Base-by-base conservation (phyloP, 2,113 vertebrate species). In the Heliornis fulica region DNA sequence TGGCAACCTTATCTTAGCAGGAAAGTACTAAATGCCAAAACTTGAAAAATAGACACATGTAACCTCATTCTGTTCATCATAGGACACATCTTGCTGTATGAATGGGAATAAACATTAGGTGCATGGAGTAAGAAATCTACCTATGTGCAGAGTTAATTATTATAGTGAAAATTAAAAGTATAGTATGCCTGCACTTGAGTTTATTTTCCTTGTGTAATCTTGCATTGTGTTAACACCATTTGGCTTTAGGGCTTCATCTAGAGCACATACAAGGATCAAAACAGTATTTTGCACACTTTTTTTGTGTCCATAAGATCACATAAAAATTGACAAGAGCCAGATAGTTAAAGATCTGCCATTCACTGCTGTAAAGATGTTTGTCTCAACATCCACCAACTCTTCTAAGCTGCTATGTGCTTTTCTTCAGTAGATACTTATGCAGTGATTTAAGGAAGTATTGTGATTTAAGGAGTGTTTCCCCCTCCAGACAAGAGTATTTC, bases 211-310 rank as follows among this genome's bases (percentile, higher is more conserved):
- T 41, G 10, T 2, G 0, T 59, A 51, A 14, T 16, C 32, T 89
- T 70, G 29, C 15, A 50, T 3, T 51, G 3, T 31, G 7, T 41
- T 90, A 31, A 6, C 11, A 60, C 4, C 13, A 4, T 14, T 40
- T 84, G 36, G 31, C 31, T 87, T 61, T 36, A 50, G 45, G 5
- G 6, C 65, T 83, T 61, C 63, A 72, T 40, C 38, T 76, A 1
- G 1, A 69, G 59, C 23, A 17, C 13, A 4, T 10, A 5, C 19
- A 36, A 17, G 5, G 22, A 10, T 26, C 0, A 0, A 70, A 81
- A 65, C 2, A 4, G 23, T 13, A 40, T 2, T 51, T 60, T 1
- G 3, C 11, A 36, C 0, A 0, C 0, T 0, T 57, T 69, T 59
- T 53, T 4, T 38, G 17, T 20, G 13, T 36, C 63, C 23, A 4